Percentiles rank a stretch among this genome's conserved stretches.
phyloP scores from a whole-genome alignment of 2,113 vertebrate species.

The Varanus salvator region DNA sequence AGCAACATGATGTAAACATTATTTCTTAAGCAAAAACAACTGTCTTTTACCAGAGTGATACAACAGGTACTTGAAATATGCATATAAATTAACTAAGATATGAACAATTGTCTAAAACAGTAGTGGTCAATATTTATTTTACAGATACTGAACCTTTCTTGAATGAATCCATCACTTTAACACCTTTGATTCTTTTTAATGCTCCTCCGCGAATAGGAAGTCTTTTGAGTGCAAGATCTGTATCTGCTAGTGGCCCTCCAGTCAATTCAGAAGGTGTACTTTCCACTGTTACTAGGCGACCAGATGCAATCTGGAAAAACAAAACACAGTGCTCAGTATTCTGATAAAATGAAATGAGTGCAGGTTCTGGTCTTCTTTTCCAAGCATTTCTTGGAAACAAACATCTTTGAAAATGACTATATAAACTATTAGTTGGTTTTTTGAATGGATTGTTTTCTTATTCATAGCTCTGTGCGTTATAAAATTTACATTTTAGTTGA shows the following conservation, averaged over 20 bases:
- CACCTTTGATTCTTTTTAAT: slow-evolving; percentile 60
- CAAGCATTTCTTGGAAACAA: slow-evolving; percentile 22
- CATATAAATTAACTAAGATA: slow-evolving; percentile 4
- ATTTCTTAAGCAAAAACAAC: neutral
- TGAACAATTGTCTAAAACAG: slow-evolving; percentile 17
- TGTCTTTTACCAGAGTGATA: slow-evolving; percentile 22
- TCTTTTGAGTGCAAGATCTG: slow-evolving; percentile 74
- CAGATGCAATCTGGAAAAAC: slow-evolving; percentile 82
- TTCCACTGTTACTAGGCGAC: slow-evolving; percentile 75
- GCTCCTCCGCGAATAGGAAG: slow-evolving; percentile 67
- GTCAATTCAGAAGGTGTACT: slow-evolving; percentile 67
- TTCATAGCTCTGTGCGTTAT: neutral
- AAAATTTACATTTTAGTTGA: slow-evolving; percentile 26
- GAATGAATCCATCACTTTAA: slow-evolving; percentile 53
- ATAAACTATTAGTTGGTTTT: slow-evolving; percentile 20
- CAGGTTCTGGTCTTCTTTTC: slow-evolving; percentile 24
- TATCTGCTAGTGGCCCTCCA: slow-evolving; percentile 74
- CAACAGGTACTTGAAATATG: neutral
- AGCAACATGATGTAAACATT: slow-evolving; percentile 15
- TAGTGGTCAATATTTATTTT: slow-evolving; percentile 22
- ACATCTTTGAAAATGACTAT: slow-evolving; percentile 4
- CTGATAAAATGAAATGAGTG: slow-evolving; percentile 30
- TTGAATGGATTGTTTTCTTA: slow-evolving; percentile 9
- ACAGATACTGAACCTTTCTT: slow-evolving; percentile 51
- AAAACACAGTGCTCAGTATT: slow-evolving; percentile 53